These are phyloP conservation scores for Columba guinea DNA, from an alignment of 2,797 vertebrate genomes.

Conservation along the genomic window DNA sequence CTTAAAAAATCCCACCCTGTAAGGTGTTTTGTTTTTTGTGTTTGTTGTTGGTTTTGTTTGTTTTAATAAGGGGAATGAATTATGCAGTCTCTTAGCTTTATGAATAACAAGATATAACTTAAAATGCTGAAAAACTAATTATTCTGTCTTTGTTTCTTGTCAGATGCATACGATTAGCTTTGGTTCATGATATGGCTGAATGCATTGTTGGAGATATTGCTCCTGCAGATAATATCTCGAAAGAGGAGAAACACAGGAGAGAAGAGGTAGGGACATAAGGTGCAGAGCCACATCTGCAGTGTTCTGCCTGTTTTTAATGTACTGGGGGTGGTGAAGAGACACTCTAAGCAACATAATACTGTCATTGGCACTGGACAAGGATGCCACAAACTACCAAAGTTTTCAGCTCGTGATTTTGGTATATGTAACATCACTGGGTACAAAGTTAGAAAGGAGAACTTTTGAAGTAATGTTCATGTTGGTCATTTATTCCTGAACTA, in stretches of 20 bases:
- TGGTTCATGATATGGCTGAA: constrained; percentile 98
- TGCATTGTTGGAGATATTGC: constrained; percentile 98
- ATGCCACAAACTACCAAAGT: background rate
- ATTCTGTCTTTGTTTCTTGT: constrained; percentile 27
- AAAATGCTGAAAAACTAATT: constrained; percentile 8
- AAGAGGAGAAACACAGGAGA: constrained; percentile 91
- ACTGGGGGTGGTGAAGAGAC: background rate
- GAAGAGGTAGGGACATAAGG: constrained; percentile 82
- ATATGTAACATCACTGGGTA: fast-evolving
- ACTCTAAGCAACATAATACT: background rate
- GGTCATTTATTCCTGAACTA: background rate
- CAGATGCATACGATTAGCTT: constrained; percentile 92
- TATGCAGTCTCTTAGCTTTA: background rate
- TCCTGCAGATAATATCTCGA: constrained; percentile 93
- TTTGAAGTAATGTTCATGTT: background rate
- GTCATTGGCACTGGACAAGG: background rate
- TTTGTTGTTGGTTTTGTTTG: no score
- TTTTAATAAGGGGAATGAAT: background rate
- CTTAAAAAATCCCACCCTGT: background rate
- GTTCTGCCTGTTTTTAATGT: background rate
- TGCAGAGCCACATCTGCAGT: fast-evolving
- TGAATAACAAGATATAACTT: background rate
- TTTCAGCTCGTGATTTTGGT: background rate
- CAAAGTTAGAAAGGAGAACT: background rate
- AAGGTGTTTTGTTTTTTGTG: background rate